Conservation (phyloP, 1,140 invertebrate species). For the Oryctes rhinoceros region DNA sequence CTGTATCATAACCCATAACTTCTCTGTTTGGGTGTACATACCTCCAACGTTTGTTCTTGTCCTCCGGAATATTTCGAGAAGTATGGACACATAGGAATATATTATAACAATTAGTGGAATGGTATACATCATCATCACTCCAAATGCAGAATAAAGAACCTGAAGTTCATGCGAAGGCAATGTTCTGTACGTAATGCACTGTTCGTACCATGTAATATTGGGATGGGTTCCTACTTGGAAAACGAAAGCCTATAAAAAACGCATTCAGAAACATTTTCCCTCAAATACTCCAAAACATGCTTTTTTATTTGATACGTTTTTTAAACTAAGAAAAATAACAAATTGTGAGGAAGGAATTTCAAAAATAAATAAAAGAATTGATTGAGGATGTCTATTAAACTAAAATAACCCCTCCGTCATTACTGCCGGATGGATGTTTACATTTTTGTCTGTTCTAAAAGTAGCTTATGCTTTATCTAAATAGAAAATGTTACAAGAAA, state of each 20-base stretch:
- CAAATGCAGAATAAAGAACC: conserved; percentile 77
- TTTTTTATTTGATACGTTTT: no score
- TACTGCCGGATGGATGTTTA: neutral
- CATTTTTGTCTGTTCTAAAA: neutral
- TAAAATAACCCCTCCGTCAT: neutral
- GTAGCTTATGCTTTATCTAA: no score
- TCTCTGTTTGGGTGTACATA: conserved; percentile 52
- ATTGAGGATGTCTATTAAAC: neutral
- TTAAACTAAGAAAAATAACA: no score
- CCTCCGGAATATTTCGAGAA: conserved; percentile 77
- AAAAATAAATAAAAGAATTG: conserved; percentile 38
- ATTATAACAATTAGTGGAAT: conserved; percentile 85
- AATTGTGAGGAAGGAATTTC: no score
- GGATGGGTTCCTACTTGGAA: conserved; percentile 85
- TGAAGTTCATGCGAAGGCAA: conserved; percentile 74
- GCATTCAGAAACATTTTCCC: conserved; percentile 16
- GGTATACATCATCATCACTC: conserved; percentile 86
- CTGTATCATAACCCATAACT: no score
- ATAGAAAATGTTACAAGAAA: no score
- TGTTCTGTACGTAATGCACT: conserved; percentile 82
- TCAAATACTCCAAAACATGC: no score
- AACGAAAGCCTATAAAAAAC: conserved; percentile 70
- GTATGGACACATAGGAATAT: conserved; percentile 85
- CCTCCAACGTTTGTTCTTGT: conserved; percentile 67
- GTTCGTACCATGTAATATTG: conserved; percentile 76